A percentile compares a stretch with the other conserved stretches of the same genome.
Evolutionary conservation across 2,888 invertebrate species (phyloP).

Genomic region (Morpho achilles): DNA sequence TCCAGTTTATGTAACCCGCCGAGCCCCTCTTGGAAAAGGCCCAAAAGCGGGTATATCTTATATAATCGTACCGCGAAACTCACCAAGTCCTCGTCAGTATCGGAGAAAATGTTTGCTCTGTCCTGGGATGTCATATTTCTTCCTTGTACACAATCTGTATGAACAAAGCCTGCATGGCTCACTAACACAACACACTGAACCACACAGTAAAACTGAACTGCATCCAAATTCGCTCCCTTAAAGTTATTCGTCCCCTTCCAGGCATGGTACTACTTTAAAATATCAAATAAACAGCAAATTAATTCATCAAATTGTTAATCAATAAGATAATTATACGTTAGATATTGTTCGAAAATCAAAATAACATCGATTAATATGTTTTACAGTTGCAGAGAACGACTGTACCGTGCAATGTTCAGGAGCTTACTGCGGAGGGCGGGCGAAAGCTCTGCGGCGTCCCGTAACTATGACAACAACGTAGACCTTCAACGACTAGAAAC

Average conservation of each 20-base stretch:
- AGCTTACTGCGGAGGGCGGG: slow-evolving; percentile 71
- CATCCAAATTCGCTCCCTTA: slow-evolving; percentile 51
- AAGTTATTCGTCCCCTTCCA: slow-evolving; percentile 13
- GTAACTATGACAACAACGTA: slow-evolving; percentile 57
- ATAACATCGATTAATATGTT: slow-evolving; percentile 21
- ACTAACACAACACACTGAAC: slow-evolving; percentile 51
- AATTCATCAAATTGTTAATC: neutral
- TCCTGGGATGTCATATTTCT: slow-evolving; percentile 68
- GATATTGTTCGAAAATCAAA: slow-evolving; percentile 28
- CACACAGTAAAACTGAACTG: slow-evolving; percentile 61
- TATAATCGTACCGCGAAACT: slow-evolving; percentile 39
- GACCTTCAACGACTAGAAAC: slow-evolving; percentile 15
- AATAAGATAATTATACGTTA: slow-evolving; percentile 4
- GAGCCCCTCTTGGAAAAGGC: slow-evolving; percentile 32
- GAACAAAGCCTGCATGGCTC: slow-evolving; percentile 59
- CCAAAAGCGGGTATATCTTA: slow-evolving; percentile 36
- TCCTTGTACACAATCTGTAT: slow-evolving; percentile 41
- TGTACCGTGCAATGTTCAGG: slow-evolving; percentile 40
- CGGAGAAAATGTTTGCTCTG: slow-evolving; percentile 64
- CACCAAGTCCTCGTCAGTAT: slow-evolving; percentile 72
- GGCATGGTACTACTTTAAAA: slow-evolving; percentile 3
- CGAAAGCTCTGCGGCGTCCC: slow-evolving; percentile 69
- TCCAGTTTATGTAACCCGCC: slow-evolving; percentile 37
- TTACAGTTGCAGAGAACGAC: slow-evolving; percentile 33
- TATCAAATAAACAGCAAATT: neutral